Conservation (phyloP, 2,797 vertebrate species). For the Paedocypris micromegethes region DNA sequence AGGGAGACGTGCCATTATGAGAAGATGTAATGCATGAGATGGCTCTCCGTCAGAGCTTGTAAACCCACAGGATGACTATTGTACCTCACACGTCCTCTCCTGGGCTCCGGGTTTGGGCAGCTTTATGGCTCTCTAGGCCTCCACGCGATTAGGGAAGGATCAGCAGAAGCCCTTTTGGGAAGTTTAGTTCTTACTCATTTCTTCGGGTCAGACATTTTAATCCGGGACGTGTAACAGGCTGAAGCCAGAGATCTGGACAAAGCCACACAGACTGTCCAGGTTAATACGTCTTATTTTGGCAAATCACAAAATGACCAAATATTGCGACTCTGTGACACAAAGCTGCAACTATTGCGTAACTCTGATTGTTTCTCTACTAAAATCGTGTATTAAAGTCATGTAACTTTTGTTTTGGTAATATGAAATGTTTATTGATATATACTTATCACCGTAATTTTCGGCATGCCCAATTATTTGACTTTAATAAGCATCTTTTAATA, state of each 20-base stretch:
- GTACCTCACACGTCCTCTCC: constrained; percentile 25
- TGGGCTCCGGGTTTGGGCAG: constrained; percentile 5
- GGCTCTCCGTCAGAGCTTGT: constrained; percentile 26
- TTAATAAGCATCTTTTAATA: too few relatives aligned
- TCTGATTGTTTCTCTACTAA: too few relatives aligned
- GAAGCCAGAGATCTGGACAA: constrained; percentile 19
- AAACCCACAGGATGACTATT: constrained; percentile 34
- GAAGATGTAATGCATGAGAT: constrained; percentile 26
- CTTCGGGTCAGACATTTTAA: constrained; percentile 24
- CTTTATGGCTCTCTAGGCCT: constrained; percentile 18
- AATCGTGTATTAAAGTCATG: too few relatives aligned
- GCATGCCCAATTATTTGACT: too few relatives aligned
- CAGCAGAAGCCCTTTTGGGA: constrained; percentile 18
- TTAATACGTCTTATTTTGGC: neutral
- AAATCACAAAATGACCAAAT: too few relatives aligned
- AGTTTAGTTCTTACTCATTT: constrained; percentile 25
- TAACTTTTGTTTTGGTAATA: too few relatives aligned
- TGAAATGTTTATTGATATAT: too few relatives aligned
- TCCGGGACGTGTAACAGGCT: constrained; percentile 15
- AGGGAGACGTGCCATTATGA: constrained; percentile 29
- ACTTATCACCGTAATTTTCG: too few relatives aligned
- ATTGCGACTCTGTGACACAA: too few relatives aligned
- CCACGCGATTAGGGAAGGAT: constrained; percentile 27
- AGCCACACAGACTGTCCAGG: neutral
- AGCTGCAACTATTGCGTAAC: too few relatives aligned